Evolutionary conservation across 1,140 invertebrate genomes (phyloP).

Genomic region (Palaemon carinicauda): DNA sequence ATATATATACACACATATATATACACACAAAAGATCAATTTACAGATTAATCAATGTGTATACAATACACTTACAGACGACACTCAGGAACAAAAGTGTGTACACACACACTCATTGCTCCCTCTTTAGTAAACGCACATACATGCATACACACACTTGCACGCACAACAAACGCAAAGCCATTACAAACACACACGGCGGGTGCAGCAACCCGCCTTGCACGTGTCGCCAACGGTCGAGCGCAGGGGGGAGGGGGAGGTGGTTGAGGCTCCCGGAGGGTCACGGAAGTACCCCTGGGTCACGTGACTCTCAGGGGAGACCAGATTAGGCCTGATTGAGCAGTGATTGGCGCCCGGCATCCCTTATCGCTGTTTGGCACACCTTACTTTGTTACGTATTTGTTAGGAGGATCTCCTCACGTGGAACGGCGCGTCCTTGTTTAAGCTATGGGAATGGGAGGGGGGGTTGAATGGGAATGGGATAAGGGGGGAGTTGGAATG

Average conservation of each 20-base stretch:
- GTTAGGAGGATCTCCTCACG: not conserved
- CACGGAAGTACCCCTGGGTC: not conserved
- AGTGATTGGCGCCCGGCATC: constrained; percentile 26
- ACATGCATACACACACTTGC: not conserved
- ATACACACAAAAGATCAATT: too few species aligned
- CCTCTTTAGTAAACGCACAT: not conserved
- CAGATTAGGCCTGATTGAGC: constrained; percentile 40
- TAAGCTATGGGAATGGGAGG: too few species aligned
- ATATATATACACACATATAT: not conserved
- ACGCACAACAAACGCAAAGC: not conserved
- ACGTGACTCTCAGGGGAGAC: constrained; percentile 22
- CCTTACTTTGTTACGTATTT: constrained; percentile 26
- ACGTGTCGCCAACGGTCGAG: not conserved
- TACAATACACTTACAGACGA: not conserved
- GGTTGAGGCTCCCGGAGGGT: not conserved
- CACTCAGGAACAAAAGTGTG: not conserved
- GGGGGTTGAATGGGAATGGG: too few species aligned
- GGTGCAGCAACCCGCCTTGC: not conserved
- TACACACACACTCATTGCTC: not conserved
- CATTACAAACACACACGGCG: not conserved
- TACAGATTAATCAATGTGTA: not conserved
- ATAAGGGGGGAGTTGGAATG: not conserved
- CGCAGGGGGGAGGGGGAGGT: not conserved
- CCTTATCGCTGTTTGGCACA: constrained; percentile 17
- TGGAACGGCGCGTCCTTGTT: not conserved